These are phyloP conservation scores for Sorex araneus DNA, from an alignment of 2,113 vertebrate species.

Conservation along the genomic window DNA sequence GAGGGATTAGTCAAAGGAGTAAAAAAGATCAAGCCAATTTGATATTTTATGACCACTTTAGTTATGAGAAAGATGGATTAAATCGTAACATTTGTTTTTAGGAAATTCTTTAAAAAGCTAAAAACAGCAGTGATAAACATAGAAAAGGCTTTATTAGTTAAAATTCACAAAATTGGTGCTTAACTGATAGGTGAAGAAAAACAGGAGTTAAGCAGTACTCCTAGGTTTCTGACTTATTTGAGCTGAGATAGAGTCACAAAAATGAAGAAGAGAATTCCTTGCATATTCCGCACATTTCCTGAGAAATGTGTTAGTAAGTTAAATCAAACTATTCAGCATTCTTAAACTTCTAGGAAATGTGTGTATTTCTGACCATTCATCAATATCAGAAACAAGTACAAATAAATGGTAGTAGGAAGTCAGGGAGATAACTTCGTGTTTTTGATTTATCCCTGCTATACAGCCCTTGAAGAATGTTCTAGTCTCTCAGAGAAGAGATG, in stretches of 20 bases:
- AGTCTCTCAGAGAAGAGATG: too few relatives aligned
- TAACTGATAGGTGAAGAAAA: conserved; percentile 10
- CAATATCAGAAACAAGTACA: background rate
- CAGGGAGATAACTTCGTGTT: background rate
- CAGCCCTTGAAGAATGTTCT: too few relatives aligned
- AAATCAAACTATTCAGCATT: background rate
- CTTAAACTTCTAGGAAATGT: background rate
- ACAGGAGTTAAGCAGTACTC: background rate
- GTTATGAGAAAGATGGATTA: background rate
- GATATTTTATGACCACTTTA: conserved; percentile 10
- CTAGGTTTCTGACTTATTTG: conserved; percentile 37
- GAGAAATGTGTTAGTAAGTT: conserved; percentile 16
- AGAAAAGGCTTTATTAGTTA: conserved; percentile 50
- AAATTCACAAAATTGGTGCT: background rate
- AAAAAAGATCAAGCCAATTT: conserved; percentile 18
- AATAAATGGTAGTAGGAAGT: background rate
- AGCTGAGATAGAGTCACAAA: background rate
- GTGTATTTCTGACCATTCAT: background rate
- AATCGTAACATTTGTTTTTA: background rate
- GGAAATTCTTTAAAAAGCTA: background rate
- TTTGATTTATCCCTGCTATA: background rate
- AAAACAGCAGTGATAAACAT: background rate
- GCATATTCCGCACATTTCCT: background rate
- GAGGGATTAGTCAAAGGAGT: background rate
- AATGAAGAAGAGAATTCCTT: background rate